A percentile compares a stretch with the other conserved stretches of the same genome.
Evolutionary conservation across 2,113 vertebrate species (phyloP).

Genomic region (Malurus alboscapulatus): DNA sequence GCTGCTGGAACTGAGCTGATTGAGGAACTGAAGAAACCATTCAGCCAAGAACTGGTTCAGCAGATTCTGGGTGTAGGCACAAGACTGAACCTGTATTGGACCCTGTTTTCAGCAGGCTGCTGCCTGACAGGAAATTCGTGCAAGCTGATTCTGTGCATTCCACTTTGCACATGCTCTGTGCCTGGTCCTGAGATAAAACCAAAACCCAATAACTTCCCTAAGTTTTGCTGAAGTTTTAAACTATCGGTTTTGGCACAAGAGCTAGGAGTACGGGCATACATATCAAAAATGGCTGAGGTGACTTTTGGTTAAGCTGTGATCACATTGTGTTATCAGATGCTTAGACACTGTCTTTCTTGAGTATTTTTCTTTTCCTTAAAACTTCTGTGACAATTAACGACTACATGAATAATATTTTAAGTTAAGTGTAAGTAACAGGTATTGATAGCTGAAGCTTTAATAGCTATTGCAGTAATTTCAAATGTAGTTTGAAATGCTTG

Average conservation of each 20-base stretch:
- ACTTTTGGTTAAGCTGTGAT: background rate
- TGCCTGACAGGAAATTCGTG: background rate
- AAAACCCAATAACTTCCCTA: background rate
- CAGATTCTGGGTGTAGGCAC: background rate
- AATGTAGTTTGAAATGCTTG: background rate
- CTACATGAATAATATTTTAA: background rate
- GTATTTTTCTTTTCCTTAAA: background rate
- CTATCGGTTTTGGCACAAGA: background rate
- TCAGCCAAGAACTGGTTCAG: background rate
- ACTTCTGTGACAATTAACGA: background rate
- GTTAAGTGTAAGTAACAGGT: background rate
- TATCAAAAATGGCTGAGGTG: background rate
- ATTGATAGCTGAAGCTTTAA: background rate
- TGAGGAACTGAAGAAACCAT: background rate
- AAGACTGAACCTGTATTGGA: background rate
- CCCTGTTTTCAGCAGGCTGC: background rate
- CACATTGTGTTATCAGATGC: background rate
- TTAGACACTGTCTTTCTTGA: background rate
- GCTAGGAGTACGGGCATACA: rapidly evolving
- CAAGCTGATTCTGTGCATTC: background rate
- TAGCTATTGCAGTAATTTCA: background rate
- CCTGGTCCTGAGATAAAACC: background rate
- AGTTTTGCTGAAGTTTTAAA: background rate
- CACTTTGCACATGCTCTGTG: background rate
- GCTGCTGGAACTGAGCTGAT: background rate